These are phyloP conservation scores for Stenoptilia bipunctidactyla DNA, from an alignment of 2,888 invertebrate species.

Conservation along the genomic window DNA sequence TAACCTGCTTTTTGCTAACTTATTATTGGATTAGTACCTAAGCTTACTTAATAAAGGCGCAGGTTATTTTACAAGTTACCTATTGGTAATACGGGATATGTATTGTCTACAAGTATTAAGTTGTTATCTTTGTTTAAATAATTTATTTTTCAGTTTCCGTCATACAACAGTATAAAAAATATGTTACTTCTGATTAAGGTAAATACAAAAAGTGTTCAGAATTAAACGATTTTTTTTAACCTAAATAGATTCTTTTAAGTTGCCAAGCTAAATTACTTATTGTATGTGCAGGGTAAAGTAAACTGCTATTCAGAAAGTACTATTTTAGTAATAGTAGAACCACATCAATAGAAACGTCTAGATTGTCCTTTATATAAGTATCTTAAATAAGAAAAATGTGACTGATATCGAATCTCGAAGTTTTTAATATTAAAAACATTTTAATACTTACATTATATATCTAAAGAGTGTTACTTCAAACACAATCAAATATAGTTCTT, in stretches of 20 bases:
- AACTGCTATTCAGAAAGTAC: conserved; percentile 18
- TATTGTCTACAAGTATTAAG: no score
- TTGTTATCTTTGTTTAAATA: no score
- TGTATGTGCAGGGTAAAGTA: conserved; percentile 36
- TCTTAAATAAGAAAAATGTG: no score
- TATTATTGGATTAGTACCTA: conserved; percentile 29
- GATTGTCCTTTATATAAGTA: conserved; percentile 2
- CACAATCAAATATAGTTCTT: no score
- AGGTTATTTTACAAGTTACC: no score
- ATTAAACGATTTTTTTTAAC: conserved; percentile 22
- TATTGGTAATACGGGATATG: no score
- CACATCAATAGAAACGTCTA: conserved; percentile 3
- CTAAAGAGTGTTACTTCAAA: no score
- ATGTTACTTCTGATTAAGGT: conserved; percentile 6
- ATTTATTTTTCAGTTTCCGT: no score
- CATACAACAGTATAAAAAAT: no score
- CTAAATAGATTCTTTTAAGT: conserved; percentile 15
- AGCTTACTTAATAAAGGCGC: conserved; percentile 13
- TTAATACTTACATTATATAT: no score
- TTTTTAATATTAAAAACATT: no score
- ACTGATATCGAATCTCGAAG: no score
- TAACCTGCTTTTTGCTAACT: conserved; percentile 4
- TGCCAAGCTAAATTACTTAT: conserved; percentile 20
- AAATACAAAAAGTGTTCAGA: conserved; percentile 23
- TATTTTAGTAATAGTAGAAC: conserved; percentile 4